phyloP scores from a whole-genome alignment of 2,113 vertebrate genomes.

The Egretta garzetta region DNA sequence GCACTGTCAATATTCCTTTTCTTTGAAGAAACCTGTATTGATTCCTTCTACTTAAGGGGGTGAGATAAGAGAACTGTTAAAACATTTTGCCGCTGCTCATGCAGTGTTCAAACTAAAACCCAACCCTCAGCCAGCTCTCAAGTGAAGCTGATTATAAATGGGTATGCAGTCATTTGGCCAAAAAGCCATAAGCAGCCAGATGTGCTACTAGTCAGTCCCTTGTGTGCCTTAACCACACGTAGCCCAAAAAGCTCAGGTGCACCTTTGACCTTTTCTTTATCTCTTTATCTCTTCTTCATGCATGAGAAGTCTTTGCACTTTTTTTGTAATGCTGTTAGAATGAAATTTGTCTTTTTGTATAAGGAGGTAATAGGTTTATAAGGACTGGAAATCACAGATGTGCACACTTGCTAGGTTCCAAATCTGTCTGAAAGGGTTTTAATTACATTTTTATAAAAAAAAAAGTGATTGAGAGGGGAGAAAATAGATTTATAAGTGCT shows the following conservation, averaged over 20 bases:
- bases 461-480: background rate
- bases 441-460: background rate
- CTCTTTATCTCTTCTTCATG: background rate
- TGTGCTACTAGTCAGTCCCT: background rate
- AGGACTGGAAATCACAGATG: background rate
- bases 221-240: background rate
- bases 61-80: background rate
- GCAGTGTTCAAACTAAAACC: background rate
- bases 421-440: background rate
- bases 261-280: constrained; percentile 45
- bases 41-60: background rate
- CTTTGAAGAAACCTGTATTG: background rate
- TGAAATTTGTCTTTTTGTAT: background rate
- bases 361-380: background rate
- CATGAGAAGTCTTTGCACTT: background rate
- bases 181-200: background rate
- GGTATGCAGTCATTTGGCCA: background rate
- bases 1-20: background rate
- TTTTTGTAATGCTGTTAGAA: background rate
- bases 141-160: background rate
- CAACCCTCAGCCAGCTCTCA: background rate
- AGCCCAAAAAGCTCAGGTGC: background rate
- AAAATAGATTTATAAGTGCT: constrained; percentile 35
- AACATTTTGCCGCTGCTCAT: background rate
- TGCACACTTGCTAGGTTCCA: background rate